Evolutionary conservation across 1,140 invertebrate genomes (phyloP), one percentile per base, ranked within the genome.

Genomic region (Papilio dardanus): DNA sequence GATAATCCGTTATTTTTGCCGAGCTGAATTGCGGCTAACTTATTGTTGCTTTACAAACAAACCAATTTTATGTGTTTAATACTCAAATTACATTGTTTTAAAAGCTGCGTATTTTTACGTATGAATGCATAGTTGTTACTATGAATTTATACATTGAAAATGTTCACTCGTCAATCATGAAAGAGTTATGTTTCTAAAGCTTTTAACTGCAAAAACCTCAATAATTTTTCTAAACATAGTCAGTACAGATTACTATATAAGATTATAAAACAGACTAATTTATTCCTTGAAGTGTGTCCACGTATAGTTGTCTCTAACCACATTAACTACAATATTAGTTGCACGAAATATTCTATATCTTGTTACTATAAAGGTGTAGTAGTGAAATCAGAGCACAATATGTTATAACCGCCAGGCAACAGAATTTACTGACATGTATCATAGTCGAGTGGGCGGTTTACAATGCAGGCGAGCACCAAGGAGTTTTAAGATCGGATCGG

Each of bases 1-100:
- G 83, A 86, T 88, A 84, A 87, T 83, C 81, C 82, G 68, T 80
- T 83, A 79, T 81, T 85, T 86, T 83, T 77, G 76, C 80, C 69
- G 75, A 50, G 66, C 30, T 77, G 66, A 54, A 78, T 71, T 78
- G 77, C 79, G 71, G 80, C 74, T 80, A 76, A 77, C 74, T 76
- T 77, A 24, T 71, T 74, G 54, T 71, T 68, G 75, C 24, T 74
- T 71, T 77, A 31, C 40, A 33, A 30, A 50, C 54, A 62, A 62
- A 28, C 24, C 54, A 30, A 62, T 62, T 62, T 30, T 12, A 30
- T 28, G 24, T 30, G 24, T 62, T 62, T 14, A 30, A 62, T n/a
- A 46, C 7, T 19, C 5, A 16, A 19, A 46, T 46, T 19, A 46
- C 42, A 46, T 19, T 46, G 42, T 19, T 46, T 19, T n/a, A 46